Conservation (phyloP, 37 sponge, comb jelly and placozoan genomes). For the Oscarella lobularis region DNA sequence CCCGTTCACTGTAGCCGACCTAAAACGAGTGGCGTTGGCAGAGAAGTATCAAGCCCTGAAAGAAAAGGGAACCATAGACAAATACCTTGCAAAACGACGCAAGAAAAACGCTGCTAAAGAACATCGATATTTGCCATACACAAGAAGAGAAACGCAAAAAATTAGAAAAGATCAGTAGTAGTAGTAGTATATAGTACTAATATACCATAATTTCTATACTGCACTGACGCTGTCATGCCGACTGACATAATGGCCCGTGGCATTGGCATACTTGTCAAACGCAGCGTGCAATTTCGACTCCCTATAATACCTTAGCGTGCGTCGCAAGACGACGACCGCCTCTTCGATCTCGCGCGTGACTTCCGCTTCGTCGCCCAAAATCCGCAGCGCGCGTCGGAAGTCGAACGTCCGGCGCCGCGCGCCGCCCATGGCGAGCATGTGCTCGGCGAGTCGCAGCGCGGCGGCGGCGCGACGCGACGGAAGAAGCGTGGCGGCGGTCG, state of each 20-base stretch:
- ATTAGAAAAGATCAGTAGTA: too few species aligned
- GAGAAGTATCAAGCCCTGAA: background rate
- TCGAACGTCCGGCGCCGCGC: too few species aligned
- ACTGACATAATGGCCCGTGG: background rate
- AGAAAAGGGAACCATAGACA: background rate
- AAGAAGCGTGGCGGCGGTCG: background rate
- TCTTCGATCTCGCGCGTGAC: background rate
- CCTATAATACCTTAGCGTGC: conserved; percentile 2
- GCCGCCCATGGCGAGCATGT: conserved; percentile 3
- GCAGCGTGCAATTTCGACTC: background rate
- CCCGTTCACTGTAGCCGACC: background rate
- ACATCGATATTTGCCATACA: background rate
- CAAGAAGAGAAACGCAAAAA: too few species aligned
- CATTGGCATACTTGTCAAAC: conserved; percentile 15
- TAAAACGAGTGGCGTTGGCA: background rate
- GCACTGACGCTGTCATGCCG: background rate
- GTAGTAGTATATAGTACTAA: too few species aligned
- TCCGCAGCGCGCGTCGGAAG: background rate
- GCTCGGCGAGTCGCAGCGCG: conserved; percentile 16
- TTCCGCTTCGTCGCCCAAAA: conserved; percentile 9
- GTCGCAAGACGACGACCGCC: background rate
- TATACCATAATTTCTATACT: background rate
- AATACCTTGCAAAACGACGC: background rate
- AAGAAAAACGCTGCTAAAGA: background rate
- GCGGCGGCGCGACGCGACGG: conserved; percentile 50